phyloP scores from a whole-genome alignment of 2,797 vertebrate genomes.

The Euthynnus affinis region DNA sequence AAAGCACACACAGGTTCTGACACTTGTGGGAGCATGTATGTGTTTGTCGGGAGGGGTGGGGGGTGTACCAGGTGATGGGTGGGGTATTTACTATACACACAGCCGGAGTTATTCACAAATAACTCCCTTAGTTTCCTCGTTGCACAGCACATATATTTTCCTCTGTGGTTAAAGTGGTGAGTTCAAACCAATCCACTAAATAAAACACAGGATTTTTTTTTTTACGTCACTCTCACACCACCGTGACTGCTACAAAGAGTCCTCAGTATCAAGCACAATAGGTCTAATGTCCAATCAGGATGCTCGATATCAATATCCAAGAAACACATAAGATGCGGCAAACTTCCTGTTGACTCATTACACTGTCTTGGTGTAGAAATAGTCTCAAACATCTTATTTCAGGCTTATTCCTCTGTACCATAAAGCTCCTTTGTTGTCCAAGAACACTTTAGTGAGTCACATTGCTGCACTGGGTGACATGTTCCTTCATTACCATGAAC shows the following conservation, averaged over 20 bases:
- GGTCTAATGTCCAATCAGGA: slow-evolving; percentile 27
- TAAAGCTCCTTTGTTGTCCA: too few relatives aligned
- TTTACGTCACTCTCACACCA: slow-evolving; percentile 70
- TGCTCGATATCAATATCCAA: neutral
- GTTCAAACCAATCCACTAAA: slow-evolving; percentile 60
- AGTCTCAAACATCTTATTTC: too few relatives aligned
- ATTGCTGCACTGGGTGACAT: too few relatives aligned
- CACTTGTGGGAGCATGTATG: neutral
- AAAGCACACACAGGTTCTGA: neutral
- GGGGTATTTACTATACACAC: slow-evolving; percentile 52
- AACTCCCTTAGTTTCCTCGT: slow-evolving; percentile 14
- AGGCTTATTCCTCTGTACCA: too few relatives aligned
- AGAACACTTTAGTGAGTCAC: too few relatives aligned
- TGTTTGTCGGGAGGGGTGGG: too few relatives aligned
- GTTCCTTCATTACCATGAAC: too few relatives aligned
- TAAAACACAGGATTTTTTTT: slow-evolving; percentile 10
- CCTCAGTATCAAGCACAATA: slow-evolving; percentile 70
- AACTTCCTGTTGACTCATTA: neutral
- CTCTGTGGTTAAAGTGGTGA: slow-evolving; percentile 41
- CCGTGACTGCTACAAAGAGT: slow-evolving; percentile 73
- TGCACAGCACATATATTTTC: slow-evolving; percentile 52
- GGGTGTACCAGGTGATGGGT: slow-evolving; percentile 49
- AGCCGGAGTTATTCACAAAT: slow-evolving; percentile 34
- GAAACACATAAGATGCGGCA: neutral
- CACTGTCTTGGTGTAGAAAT: too few relatives aligned